Evolutionary conservation across 2,797 vertebrate species (phyloP).

Genomic region (Pseudochirops corinnae): DNA sequence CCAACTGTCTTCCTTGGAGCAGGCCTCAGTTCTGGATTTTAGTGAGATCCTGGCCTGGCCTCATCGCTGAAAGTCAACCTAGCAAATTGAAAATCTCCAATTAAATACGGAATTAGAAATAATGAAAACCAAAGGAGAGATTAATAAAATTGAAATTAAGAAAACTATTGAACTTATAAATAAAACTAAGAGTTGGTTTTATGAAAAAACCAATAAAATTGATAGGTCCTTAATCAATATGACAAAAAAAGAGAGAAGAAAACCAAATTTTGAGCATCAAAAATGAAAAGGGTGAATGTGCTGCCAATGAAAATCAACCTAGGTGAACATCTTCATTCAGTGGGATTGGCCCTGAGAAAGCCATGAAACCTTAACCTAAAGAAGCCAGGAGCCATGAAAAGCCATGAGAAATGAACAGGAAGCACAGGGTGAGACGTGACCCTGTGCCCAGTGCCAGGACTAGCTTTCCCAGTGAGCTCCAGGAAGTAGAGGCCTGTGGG

Average conservation of each 20-base stretch:
- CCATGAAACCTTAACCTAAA: background rate
- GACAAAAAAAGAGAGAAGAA: no score
- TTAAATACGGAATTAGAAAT: no score
- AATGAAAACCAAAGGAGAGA: no score
- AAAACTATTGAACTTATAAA: no score
- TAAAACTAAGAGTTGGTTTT: no score
- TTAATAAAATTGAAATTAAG: no score
- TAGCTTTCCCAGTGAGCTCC: background rate
- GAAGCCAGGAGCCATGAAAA: background rate
- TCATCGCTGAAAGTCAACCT: background rate
- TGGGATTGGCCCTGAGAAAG: background rate
- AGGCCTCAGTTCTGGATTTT: background rate
- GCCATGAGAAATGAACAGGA: background rate
- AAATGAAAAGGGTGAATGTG: no score
- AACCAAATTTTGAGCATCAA: no score
- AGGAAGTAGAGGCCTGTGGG: background rate
- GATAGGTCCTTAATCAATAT: no score
- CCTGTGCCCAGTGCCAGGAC: background rate
- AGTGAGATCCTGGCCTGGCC: background rate
- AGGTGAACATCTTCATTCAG: background rate
- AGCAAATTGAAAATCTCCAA: no score
- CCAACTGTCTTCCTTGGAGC: background rate
- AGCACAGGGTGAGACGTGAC: background rate
- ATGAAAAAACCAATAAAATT: no score
- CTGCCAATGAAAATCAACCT: background rate